Evolutionary conservation across 2,888 invertebrate genomes (phyloP), one percentile per base, ranked within the genome.

Genomic region (Cybosia mesomella): DNA sequence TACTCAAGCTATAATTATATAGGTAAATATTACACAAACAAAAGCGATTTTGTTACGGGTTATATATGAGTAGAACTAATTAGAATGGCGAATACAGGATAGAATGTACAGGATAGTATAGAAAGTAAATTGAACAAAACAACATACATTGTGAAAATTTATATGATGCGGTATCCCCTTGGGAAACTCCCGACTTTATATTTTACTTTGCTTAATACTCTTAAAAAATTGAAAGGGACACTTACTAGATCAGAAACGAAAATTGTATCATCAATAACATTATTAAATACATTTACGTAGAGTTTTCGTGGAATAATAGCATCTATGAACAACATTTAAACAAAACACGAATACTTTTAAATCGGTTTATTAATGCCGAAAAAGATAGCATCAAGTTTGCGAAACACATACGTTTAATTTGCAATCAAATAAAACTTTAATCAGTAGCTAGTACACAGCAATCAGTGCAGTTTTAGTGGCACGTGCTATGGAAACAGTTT

Each of bases 401-500:
- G 65, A 74, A 76, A 76, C 70, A 72, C 67, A 73, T 73, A 70
- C 63, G 75, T 68, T 76, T 73, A 72, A 79, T 75, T 74, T 71
- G 60, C 72, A 74, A 74, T 82, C 73, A 73, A 76, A 78, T 80
- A 79, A 80, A 80, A 79, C 57, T 78, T 75, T 77, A 76, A 82
- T 80, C 71, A 72, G 64, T 62, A 66, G 68, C 60, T 57, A 70
- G 70, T 76, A 74, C 68, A 75, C 69, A 72, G 75, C 84, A 88
- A 89, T 89, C 87, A 86, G 83, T 84, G 80, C 82, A 81, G 77
- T 80, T 83, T 82, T 77, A 83, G 77, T 74, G 75, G 83, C 79
- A 86, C 87, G 85, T 86, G 83, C 82, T 76, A 66, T 73, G 71
- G 76, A 70, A 84, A 82, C 86, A 84, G 88, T 87, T 89, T 89